A percentile compares a stretch with the other conserved stretches of the same genome.
phyloP scores from a whole-genome alignment of 1,140 invertebrate genomes.

The Alviniconcha marisindica region DNA sequence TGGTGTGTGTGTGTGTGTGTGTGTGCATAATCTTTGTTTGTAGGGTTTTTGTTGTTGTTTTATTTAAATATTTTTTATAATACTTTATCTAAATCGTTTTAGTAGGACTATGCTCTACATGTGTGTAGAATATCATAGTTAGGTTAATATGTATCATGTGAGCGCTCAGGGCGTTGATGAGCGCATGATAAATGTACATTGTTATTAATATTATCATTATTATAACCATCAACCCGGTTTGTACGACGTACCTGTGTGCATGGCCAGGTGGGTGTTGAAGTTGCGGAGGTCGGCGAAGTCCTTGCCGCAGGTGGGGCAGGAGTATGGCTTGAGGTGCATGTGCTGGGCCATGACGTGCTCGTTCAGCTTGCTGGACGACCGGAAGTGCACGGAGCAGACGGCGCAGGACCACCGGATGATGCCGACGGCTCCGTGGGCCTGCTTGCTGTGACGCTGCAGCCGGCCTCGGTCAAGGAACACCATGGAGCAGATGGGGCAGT shows the following conservation, averaged over 20 bases:
- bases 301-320: conserved; percentile 58
- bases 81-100: too few species aligned
- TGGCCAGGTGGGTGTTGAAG: conserved; percentile 53
- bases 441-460: conserved; percentile 41
- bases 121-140: too few species aligned
- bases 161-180: too few species aligned
- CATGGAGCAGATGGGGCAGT: conserved; percentile 53
- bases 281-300: conserved; percentile 62
- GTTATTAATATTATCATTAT: too few species aligned
- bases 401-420: conserved; percentile 40
- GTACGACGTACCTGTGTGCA: conserved; percentile 62
- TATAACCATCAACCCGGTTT: too few species aligned
- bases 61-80: too few species aligned
- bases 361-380: conserved; percentile 52
- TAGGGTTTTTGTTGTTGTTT: too few species aligned
- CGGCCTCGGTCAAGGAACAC: conserved; percentile 48
- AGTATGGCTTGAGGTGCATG: conserved; percentile 56
- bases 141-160: too few species aligned
- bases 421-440: not conserved
- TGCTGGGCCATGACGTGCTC: conserved; percentile 54
- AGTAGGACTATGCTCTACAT: too few species aligned
- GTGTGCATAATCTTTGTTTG: too few species aligned
- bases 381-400: conserved; percentile 52
- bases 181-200: too few species aligned
- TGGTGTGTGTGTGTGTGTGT: too few species aligned